Conservation (phyloP, 2,888 invertebrate genomes). For the Desoria tigrina region DNA sequence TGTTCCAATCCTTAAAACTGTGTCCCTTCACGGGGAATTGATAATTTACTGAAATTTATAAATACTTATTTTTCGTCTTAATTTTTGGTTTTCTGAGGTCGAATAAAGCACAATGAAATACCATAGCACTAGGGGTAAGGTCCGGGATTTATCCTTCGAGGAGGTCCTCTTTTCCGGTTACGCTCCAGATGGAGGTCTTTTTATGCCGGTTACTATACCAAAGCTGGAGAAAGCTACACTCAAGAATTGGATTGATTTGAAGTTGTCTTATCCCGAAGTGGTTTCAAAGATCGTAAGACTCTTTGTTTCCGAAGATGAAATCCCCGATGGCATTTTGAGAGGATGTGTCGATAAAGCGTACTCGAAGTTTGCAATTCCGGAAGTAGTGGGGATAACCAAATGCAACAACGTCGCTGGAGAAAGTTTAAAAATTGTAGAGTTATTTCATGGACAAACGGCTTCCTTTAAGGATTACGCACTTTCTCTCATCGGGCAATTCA, state of each 20-base stretch:
- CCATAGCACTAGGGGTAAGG: slow-evolving; percentile 56
- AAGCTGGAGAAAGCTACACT: slow-evolving; percentile 53
- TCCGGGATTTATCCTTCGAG: slow-evolving; percentile 48
- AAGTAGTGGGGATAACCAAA: slow-evolving; percentile 19
- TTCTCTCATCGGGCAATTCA: slow-evolving; percentile 57
- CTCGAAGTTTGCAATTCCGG: slow-evolving; percentile 21
- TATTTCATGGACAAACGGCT: slow-evolving; percentile 59
- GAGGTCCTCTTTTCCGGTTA: slow-evolving; percentile 55
- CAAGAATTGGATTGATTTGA: slow-evolving; percentile 54
- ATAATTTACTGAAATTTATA: too few relatives aligned
- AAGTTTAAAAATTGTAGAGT: slow-evolving; percentile 57
- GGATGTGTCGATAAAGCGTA: slow-evolving; percentile 48
- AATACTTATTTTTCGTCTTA: too few relatives aligned
- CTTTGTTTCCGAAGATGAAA: slow-evolving; percentile 57
- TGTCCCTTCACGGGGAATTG: too few relatives aligned
- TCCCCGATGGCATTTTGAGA: slow-evolving; percentile 55
- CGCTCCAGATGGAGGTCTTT: slow-evolving; percentile 58
- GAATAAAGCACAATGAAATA: slow-evolving; percentile 54
- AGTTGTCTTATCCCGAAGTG: slow-evolving; percentile 56
- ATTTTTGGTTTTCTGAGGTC: background rate
- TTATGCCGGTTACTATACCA: slow-evolving; percentile 57
- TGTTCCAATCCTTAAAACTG: too few relatives aligned
- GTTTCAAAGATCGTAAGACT: slow-evolving; percentile 56
- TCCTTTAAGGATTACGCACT: slow-evolving; percentile 61
- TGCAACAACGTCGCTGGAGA: slow-evolving; percentile 49